Evolutionary conservation across 2,113 vertebrate species (phyloP), one percentile per base, ranked within the genome.

Genomic region (Melanostigma gelatinosum): DNA sequence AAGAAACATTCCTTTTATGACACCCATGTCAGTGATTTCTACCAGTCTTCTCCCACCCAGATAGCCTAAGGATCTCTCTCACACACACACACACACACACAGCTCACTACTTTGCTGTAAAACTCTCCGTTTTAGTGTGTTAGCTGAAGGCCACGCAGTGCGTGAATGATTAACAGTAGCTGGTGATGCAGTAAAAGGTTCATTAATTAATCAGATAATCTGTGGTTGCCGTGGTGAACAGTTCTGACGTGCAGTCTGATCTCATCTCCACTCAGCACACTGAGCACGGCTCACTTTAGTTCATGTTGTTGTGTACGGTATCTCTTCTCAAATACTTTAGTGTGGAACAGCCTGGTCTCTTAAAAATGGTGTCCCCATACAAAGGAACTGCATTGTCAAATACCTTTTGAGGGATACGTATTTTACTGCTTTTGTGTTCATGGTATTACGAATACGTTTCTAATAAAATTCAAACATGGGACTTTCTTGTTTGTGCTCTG

Each of bases 181-280:
- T 68, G 70, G 72, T 87, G 88, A 87, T 38, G 70, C 80, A 70
- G 86, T 87, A 87, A 92, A 89, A 92, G 81, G 77, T 83, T 92
- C 89, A 93, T 91, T 80, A 91, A 92, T 93, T 85, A 90, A 89
- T 88, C 75, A 92, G 76, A 78, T 77, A 16, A 77, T 89, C 87
- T 86, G 89, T n/a, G 80, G 87, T 84, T 88, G 48, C 78, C 64
- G 84, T 67, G 60, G 80, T 1, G 34, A 91, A 66, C 9, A 13
- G 68, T 87, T 79, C 82, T 87, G 88, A 91, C 88, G 81, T 13
- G 46, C 55, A 84, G 81, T 80, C 85, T 42, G 79, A 18, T 84
- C 84, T 70, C 52, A 68, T 88, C 77, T 60, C 44, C 34, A 32
- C 78, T 63, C 66, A 27, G 61, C 65, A 69, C 77, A 18, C 4